Percentiles rank a stretch among this genome's conserved stretches.
Conservation (phyloP, 2,888 invertebrate species). For the Spodoptera littoralis region DNA sequence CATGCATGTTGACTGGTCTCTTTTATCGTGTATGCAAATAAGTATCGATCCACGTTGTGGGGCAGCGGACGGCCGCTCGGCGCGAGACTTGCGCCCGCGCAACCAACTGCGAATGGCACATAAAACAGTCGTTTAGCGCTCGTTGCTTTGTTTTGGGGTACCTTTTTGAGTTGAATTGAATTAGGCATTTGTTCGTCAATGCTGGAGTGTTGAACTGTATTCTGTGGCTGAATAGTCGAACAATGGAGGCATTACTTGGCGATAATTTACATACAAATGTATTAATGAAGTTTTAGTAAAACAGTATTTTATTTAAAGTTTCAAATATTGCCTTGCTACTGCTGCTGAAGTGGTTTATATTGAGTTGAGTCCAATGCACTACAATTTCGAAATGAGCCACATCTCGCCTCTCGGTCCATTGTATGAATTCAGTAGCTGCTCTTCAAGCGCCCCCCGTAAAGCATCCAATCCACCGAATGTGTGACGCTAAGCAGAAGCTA, state of each 20-base stretch:
- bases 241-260: constrained; percentile 51
- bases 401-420: constrained; percentile 37
- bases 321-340: constrained; percentile 37
- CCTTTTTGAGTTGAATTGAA: constrained; percentile 61
- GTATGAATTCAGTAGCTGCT: constrained; percentile 64
- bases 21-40: constrained; percentile 85
- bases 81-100: constrained; percentile 44
- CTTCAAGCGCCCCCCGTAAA: constrained; percentile 54
- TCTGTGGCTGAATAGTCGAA: constrained; percentile 45
- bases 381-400: constrained; percentile 15
- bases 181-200: constrained; percentile 57
- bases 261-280: constrained; percentile 52
- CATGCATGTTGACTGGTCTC: constrained; percentile 82
- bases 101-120: constrained; percentile 58
- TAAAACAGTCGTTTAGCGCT: constrained; percentile 65
- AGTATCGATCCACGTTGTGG: constrained; percentile 65
- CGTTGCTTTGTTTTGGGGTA: constrained; percentile 60
- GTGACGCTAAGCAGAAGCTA: constrained; percentile 4
- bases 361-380: constrained; percentile 14
- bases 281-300: constrained; percentile 50
- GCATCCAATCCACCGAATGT: constrained; percentile 24
- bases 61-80: constrained; percentile 29
- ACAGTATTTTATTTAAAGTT: constrained; percentile 35
- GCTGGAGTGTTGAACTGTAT: constrained; percentile 51
- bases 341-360: constrained; percentile 1